Evolutionary conservation across 2,888 invertebrate species (phyloP).

Genomic region (Periphyllus acericola): DNA sequence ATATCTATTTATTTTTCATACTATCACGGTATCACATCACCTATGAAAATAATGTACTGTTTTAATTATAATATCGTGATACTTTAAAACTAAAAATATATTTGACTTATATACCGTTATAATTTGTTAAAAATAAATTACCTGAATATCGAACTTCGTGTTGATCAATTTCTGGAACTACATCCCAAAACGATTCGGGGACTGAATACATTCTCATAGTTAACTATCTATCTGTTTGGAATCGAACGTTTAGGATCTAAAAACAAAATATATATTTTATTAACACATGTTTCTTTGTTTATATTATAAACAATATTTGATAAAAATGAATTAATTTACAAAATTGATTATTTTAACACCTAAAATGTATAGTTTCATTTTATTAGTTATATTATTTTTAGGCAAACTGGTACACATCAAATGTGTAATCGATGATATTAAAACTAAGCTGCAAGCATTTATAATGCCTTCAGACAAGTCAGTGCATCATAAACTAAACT

Average conservation of each 20-base stretch:
- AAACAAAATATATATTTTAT: conserved; percentile 8
- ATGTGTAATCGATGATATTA: not conserved
- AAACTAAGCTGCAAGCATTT: not conserved
- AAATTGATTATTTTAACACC: not conserved
- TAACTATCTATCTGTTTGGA: not conserved
- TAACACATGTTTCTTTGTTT: not conserved
- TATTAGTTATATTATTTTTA: conserved; percentile 5
- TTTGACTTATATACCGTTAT: not conserved
- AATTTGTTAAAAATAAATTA: not conserved
- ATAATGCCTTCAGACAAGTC: not conserved
- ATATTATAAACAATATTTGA: conserved; percentile 6
- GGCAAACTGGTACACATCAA: not conserved
- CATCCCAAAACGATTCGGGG: conserved; percentile 6
- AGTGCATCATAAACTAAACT: not conserved
- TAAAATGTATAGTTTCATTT: not conserved
- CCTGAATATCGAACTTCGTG: conserved; percentile 51
- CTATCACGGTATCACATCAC: too few species aligned
- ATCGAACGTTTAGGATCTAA: not conserved
- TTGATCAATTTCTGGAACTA: conserved; percentile 44
- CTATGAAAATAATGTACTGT: too few species aligned
- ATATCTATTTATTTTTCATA: too few species aligned
- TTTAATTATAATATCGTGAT: too few species aligned
- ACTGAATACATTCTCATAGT: not conserved
- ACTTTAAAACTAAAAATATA: too few species aligned
- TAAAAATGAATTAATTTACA: not conserved